Evolutionary conservation across 2,113 vertebrate genomes (phyloP).

Genomic region (Leptocoma aspasia): DNA sequence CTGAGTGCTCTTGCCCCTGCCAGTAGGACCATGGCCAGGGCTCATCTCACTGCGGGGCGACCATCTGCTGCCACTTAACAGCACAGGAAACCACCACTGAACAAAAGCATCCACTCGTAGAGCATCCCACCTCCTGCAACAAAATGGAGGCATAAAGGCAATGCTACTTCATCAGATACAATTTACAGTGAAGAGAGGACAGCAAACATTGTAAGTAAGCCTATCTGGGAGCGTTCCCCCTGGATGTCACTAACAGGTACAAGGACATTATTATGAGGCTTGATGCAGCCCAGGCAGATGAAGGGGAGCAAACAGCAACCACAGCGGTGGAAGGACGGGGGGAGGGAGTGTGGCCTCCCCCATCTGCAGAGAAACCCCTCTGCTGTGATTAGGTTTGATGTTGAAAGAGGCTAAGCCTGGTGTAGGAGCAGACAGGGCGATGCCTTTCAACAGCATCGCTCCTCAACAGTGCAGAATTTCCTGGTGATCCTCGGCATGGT

Average conservation of each 20-base stretch:
- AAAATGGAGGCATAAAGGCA: conserved; percentile 39
- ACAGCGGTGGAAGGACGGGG: neutral
- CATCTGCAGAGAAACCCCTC: neutral
- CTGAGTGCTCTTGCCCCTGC: conserved; percentile 64
- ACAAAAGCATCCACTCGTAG: conserved; percentile 49
- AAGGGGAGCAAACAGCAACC: neutral
- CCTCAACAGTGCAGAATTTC: conserved; percentile 10
- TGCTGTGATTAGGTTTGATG: neutral
- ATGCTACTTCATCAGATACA: neutral
- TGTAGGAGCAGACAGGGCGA: neutral
- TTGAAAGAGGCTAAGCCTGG: neutral
- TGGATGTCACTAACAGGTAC: neutral
- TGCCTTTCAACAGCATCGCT: neutral
- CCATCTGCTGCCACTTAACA: conserved; percentile 71
- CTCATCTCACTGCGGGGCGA: conserved; percentile 57
- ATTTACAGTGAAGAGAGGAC: neutral
- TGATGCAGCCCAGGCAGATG: neutral
- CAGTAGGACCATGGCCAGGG: conserved; percentile 65
- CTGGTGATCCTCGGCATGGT: neutral
- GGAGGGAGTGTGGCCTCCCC: neutral
- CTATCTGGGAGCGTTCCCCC: neutral
- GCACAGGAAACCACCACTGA: conserved; percentile 64
- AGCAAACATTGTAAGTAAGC: neutral
- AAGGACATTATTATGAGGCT: neutral
- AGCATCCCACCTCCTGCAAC: conserved; percentile 48